Evolutionary conservation across 2,113 vertebrate genomes (phyloP).

Genomic region (Chaetops frenatus): DNA sequence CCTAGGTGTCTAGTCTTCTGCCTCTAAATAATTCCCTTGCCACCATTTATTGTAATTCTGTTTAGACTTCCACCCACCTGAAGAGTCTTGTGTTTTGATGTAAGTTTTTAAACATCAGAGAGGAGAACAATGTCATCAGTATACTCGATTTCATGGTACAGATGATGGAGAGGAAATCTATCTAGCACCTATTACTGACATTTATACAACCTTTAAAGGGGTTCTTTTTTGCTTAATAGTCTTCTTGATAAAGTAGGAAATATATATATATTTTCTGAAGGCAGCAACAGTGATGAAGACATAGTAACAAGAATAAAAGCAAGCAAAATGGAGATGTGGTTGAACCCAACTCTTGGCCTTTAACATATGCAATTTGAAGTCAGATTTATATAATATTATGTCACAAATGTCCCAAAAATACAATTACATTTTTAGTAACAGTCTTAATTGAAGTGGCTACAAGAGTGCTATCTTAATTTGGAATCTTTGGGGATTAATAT

Average conservation of each 20-base stretch:
- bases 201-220: background rate
- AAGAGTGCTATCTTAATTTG: background rate
- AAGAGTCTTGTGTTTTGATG: background rate
- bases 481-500: background rate
- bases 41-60: background rate
- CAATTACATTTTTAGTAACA: background rate
- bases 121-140: background rate
- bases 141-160: background rate
- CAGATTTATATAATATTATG: background rate
- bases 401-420: background rate
- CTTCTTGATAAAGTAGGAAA: background rate
- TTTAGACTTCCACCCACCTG: background rate
- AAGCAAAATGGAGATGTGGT: background rate
- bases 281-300: background rate
- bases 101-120: background rate
- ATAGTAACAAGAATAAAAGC: background rate
- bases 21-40: background rate
- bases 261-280: background rate
- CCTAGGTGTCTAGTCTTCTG: background rate
- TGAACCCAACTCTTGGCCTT: background rate
- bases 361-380: background rate
- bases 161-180: background rate
- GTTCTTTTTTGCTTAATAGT: background rate
- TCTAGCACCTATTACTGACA: background rate
- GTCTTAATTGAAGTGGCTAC: background rate